phyloP scores from a whole-genome alignment of 2,113 vertebrate genomes.

The Psittacula cyanocephala region DNA sequence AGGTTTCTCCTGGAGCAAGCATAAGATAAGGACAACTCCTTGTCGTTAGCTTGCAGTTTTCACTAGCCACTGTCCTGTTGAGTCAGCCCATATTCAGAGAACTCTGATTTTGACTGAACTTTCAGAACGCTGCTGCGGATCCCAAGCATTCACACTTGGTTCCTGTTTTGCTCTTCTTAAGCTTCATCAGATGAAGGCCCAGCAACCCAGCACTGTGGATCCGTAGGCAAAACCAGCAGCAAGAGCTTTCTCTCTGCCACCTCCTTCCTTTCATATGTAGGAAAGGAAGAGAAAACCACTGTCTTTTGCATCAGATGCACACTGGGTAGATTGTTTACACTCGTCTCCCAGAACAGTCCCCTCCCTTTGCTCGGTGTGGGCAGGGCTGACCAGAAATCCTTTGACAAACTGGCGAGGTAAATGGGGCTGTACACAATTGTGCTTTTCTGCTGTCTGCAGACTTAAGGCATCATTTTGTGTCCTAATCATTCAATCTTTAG shows the following conservation, averaged over 20 bases:
- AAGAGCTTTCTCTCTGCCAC: not conserved
- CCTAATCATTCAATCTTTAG: not conserved
- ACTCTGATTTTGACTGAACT: not conserved
- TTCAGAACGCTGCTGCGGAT: not conserved
- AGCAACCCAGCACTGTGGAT: not conserved
- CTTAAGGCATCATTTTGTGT: not conserved
- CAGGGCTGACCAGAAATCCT: not conserved
- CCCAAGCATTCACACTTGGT: not conserved
- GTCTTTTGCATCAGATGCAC: not conserved
- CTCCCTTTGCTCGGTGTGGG: not conserved
- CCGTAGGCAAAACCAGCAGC: not conserved
- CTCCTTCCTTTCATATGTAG: not conserved
- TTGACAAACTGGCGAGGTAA: not conserved
- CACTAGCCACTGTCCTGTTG: not conserved
- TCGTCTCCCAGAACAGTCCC: not conserved
- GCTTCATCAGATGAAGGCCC: not conserved
- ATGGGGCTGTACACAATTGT: not conserved
- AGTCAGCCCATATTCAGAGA: not conserved
- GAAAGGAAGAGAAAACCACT: conserved; percentile 42
- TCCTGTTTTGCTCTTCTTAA: not conserved
- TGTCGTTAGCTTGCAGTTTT: not conserved
- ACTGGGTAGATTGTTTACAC: not conserved
- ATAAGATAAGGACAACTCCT: not conserved
- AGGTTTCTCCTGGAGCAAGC: not conserved
- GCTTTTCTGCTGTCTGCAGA: not conserved